Base-by-base conservation (phyloP, 2,113 vertebrate species). In the Balaenoptera acutorostrata region DNA sequence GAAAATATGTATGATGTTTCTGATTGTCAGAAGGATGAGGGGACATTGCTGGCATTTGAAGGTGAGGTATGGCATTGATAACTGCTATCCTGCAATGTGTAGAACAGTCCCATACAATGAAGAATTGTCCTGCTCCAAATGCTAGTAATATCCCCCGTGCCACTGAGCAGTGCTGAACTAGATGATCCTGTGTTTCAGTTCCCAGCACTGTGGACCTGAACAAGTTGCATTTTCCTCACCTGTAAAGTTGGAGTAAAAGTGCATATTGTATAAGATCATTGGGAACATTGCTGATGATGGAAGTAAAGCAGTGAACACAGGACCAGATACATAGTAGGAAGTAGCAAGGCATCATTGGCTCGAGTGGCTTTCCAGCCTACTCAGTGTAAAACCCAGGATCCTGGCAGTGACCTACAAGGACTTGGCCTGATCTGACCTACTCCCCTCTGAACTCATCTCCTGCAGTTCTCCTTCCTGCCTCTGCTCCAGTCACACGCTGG, bases 391-490 rank as follows among this genome's bases (percentile, higher is more conserved):
- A 41, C 10, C 18, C n/a, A 39, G 7, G 1, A 11, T 74, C 55
- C 18, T 69, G 31, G 39, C 4, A 12, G 29, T 75, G 11, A 12
- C 71, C 23, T 29, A 4, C 2, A 5, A 5, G 23, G 64, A 29
- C 46, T 23, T 44, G 10, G 10, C 17, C 7, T 2, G 20, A 6
- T 63, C 15, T 0, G 14, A 29, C 6, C 36, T 44, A 6, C 27
- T 68, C 4, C 36, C 13, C 82, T 61, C 4, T 3, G 55, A 74
- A 27, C 13, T 41, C 33, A 44, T 7, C 31, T 69, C 17, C 15
- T 44, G 8, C 8, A 15, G 6, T n/a, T 13, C 5, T 7, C 29
- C 13, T 41, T n/a, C 23, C 46, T 39, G 36, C 13, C 8, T 75
- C 36, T 87, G 20, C 27, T 18, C 80, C 13, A 4, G 27, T 44